Base-by-base conservation (phyloP, 2,797 vertebrate genomes). In the Halcyon smyrnensis region DNA sequence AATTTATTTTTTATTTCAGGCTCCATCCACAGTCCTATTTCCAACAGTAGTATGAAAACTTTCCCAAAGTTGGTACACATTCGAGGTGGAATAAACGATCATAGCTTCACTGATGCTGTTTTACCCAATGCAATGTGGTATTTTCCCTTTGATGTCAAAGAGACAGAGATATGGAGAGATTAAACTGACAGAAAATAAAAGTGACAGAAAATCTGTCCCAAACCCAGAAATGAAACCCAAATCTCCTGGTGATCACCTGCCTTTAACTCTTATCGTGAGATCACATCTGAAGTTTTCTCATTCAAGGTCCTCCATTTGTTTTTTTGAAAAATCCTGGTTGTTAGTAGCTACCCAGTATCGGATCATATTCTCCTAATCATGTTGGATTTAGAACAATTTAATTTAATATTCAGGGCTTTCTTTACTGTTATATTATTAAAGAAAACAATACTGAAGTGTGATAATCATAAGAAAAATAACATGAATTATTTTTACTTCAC, bases 101-200 rank as follows among this genome's bases (percentile, higher is more conserved):
- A 59, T 23, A 81, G 59, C 7, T 90, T 56, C 51, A 59, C 0
- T 92, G 34, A 86, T 9, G 8, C 16, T 3, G 28, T 63, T 93
- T 91, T 57, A 88, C 30, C 11, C 46, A 74, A 68, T 45, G 51
- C 1, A 2, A 45, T 57, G 36, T 4, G 36, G 9, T 45, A 54
- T 57, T 64, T 86, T 76, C 46, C 3, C 43, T 87, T 83, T 93
- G 28, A 43, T 88, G n/a, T 76, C 19, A 24, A 91, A 81, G 28
- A 25, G 41, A 76, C 34, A 73, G 45, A 81, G 45, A 75, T 23
- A 64, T 2, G 3, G 37, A 64, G 63, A 57, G 15, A 56, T 81
- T 84, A 73, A 91, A 88, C 69, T 27, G 60, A 39, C 34, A 94
- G 60, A 88, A 90, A 84, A 88, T 86, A 69, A 81, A 93, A 96